Base-by-base conservation (phyloP, 2,888 invertebrate genomes). In the Thereva nobilitata region DNA sequence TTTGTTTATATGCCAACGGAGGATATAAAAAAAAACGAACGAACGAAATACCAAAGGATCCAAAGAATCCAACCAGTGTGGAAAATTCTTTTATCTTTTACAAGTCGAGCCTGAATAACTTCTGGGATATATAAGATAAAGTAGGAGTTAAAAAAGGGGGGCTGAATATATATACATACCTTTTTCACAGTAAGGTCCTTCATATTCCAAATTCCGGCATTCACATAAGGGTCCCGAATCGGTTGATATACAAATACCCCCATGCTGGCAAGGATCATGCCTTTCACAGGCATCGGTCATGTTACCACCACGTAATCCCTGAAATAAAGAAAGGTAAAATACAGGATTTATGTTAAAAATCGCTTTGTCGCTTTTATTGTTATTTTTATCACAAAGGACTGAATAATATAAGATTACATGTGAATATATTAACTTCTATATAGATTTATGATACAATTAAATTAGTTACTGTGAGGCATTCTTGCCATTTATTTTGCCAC, bases 141-240 rank as follows among this genome's bases (percentile, higher is more conserved):
- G 23, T 23, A 23, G 34, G 35, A 50, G 34, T 7, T 35, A 4
- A 5, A 50, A 23, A 34, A 34, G 6, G 12, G 23, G n/a, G 10
- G 6, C 37, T 23, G n/a, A 5, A 40, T 9, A 10, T 53, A 10
- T n/a, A 6, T 47, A 63, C 84, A 83, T 76, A 96, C 96, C 95
- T 88, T 92, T 90, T 81, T 97, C 95, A 82, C 97, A 98, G 82
- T 90, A 91, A 73, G 91, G 89, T 40, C 97, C 98, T 79, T 94
- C 93, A 80, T 90, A 97, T 81, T 97, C 95, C 23, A 93, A 90
- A 76, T 91, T 91, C 40, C 93, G 86, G 79, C 97, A 98, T 83
- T 98, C 95, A 84, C 97, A 97, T 77, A 93, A 89, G 52, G 96
- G 92, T 23, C 97, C 97, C 71, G 90, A 91, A 80, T 97, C 96